Base-by-base conservation (phyloP, 2,797 vertebrate genomes). In the Spheniscus humboldti region DNA sequence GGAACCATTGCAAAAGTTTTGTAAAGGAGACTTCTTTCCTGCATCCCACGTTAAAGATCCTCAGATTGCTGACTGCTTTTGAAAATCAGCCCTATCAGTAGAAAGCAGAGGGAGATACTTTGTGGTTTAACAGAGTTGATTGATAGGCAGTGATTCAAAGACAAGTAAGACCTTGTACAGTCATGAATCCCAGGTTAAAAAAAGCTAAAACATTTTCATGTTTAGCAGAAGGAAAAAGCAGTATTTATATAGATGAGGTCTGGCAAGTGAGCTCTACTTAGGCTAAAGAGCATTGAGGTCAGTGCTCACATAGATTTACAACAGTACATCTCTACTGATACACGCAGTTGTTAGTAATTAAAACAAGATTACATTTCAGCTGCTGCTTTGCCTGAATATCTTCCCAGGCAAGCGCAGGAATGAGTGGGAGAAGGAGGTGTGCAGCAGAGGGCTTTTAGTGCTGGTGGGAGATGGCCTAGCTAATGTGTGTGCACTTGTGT, bases 201-300 rank as follows among this genome's bases (percentile, higher is more conserved):
- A 79, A 72, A 43, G 22, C 22, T 37, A 55, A 74, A 92, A 43
- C 5, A 31, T 57, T 86, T 72, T 66, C 39, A 23, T 50, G 35
- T 62, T 77, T 69, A 24, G 55, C 2, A 2, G 25, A 80, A 88
- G 18, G n/a, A 71, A 63, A 43, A 76, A 79, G 28, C n/a, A 60
- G 57, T 86, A 45, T 93, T 78, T 80, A 24, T 71, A 20, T 2
- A 91, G 64, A 69, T 20, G 60, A 77, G 48, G 39, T 94, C 92
- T 96, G 64, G 41, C 47, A 93, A 87, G 53, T 33, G 85, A 88
- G 27, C 37, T 63, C 56, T 96, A 25, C 84, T 57, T 55, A 78
- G 80, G 80, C 64, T 95, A 63, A 96, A 63, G 22, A 75, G 80
- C 80, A 94, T 35, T 82, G 94, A 97, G 94, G 96, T 67, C 92